A percentile compares a stretch with the other conserved stretches of the same genome.
Evolutionary conservation across 2,888 invertebrate genomes (phyloP).

Genomic region (Tanytarsus gracilentus): DNA sequence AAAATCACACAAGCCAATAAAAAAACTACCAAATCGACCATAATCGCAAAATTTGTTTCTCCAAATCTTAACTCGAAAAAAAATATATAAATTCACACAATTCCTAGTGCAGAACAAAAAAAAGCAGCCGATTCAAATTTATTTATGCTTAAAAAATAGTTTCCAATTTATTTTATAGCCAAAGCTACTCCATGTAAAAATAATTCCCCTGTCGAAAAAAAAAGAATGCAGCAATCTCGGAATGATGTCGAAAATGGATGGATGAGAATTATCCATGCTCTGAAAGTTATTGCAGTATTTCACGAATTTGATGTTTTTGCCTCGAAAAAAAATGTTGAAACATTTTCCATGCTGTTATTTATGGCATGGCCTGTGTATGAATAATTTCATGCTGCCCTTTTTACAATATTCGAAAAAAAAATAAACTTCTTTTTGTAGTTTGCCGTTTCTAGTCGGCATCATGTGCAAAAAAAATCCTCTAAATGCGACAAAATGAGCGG

Average conservation of each 20-base stretch:
- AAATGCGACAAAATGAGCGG: too few relatives aligned
- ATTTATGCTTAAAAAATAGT: too few relatives aligned
- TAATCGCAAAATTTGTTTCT: too few relatives aligned
- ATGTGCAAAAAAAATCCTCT: not conserved
- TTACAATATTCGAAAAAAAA: slow-evolving; percentile 9
- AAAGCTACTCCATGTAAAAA: not conserved
- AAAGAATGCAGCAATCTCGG: not conserved
- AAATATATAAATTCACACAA: too few relatives aligned
- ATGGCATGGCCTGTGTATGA: not conserved
- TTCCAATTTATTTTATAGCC: slow-evolving; percentile 12
- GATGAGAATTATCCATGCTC: slow-evolving; percentile 11
- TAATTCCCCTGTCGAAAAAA: not conserved
- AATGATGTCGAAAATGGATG: not conserved
- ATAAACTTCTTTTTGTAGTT: too few relatives aligned
- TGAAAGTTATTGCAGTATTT: slow-evolving; percentile 16
- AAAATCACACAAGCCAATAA: too few relatives aligned
- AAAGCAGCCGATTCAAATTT: too few relatives aligned
- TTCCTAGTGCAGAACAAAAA: too few relatives aligned
- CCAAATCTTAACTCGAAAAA: too few relatives aligned
- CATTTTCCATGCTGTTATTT: slow-evolving; percentile 10
- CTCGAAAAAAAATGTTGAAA: not conserved
- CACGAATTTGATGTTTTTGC: slow-evolving; percentile 21
- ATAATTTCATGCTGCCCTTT: slow-evolving; percentile 1
- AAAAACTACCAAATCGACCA: too few relatives aligned
- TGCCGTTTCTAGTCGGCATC: not conserved